These are phyloP conservation scores for Sakesphorus luctuosus DNA, from an alignment of 2,113 vertebrate species.

Conservation along the genomic window DNA sequence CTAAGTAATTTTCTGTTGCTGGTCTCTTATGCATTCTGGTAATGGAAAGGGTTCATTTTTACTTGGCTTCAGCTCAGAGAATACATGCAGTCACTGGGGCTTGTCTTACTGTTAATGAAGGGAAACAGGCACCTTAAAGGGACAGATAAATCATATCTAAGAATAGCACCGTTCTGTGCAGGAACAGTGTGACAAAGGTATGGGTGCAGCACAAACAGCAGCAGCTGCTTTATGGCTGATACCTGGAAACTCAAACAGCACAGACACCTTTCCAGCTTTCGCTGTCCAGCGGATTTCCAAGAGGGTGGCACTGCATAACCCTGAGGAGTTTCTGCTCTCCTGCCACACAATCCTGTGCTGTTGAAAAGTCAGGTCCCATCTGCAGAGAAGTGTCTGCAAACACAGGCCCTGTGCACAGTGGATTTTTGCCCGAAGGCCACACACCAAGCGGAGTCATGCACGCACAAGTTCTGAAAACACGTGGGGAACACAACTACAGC, in stretches of 20 bases:
- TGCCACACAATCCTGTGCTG: not conserved
- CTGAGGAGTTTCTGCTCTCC: not conserved
- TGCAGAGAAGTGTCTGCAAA: not conserved
- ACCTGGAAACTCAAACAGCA: not conserved
- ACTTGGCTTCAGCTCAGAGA: not conserved
- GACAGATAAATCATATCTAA: not conserved
- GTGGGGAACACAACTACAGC: not conserved
- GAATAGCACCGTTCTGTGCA: not conserved
- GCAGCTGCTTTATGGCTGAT: not conserved
- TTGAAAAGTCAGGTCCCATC: not conserved
- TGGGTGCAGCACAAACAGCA: not conserved
- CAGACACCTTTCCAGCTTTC: not conserved
- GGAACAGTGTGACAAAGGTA: not conserved
- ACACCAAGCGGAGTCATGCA: not conserved
- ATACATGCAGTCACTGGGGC: not conserved
- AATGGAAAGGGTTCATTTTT: not conserved
- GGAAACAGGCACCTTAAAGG: not conserved
- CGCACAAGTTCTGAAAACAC: not conserved
- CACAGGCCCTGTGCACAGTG: not conserved
- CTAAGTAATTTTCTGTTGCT: not conserved
- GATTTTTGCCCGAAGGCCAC: not conserved
- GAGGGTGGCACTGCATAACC: not conserved
- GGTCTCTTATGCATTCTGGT: not conserved
- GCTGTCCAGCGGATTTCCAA: not conserved
- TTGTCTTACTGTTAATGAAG: not conserved